Base-by-base conservation (phyloP, 1,140 invertebrate species). In the Caenorhabditis remanei region DNA sequence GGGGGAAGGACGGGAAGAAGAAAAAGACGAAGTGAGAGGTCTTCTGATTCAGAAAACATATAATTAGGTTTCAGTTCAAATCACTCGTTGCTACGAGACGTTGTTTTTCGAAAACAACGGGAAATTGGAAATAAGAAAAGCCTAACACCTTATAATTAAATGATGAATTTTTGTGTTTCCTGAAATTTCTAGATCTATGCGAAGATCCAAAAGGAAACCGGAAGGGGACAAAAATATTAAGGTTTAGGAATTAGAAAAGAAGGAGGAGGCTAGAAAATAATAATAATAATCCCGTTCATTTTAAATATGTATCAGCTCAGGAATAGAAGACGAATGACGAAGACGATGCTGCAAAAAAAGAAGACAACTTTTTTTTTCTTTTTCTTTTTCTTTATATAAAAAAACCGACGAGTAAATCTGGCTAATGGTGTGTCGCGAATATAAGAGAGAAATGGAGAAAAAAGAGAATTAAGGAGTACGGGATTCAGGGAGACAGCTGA, bases 401-500 rank as follows among this genome's bases (percentile, higher is more conserved):
- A 79, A 79, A 79, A 79, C 67, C 67, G 50, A 83, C 83, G 83
- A 46, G 55, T 61, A 84, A 79, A 79, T 79, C 71, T 79, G 71
- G 46, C 71, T 48, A 79, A 79, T 79, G 40, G 71, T 79, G 71
- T 79, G 65, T 48, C 14, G 71, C 19, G 46, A 50, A 53, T 50
- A 53, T 50, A 24, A 19, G 14, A 40, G 63, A 67, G 32, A 32
- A 8, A 32, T 32, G 65, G 40, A 65, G 16, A 19, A 43, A 32
- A 43, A 41, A 71, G 65, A 71, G 40, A 71, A 46, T 32, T 46
- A 71, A 41, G 11, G 65, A 79, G 8, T 13, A 32, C n/a, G 13
- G 40, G n/a, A 7, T 46, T 50, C 4, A n/a, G 14, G 71, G 71
- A 79, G 40, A 16, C 21, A 41, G 71, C 46, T 11, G 24, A 63